Base-by-base conservation (phyloP, 2,797 vertebrate genomes). In the Trachops cirrhosus region DNA sequence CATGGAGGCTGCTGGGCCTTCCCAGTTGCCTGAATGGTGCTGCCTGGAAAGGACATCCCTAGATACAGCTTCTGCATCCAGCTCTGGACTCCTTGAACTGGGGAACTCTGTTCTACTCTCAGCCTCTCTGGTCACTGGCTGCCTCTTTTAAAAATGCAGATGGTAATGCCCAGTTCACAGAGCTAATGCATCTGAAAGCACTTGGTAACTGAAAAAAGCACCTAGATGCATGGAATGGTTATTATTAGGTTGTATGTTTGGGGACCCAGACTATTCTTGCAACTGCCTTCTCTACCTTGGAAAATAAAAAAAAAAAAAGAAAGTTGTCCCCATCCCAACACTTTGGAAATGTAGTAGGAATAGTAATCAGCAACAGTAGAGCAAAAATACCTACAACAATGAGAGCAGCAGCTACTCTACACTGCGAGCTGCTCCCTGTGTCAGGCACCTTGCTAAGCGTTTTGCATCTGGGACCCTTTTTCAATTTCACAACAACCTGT, bases 401-500 rank as follows among this genome's bases (percentile, higher is more conserved):
- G 6, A 11, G 14, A 12, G 19, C 22, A 1, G 34, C 52, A 9
- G 89, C n/a, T 4, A 0, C 34, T 62, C 29, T 68, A n/a, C 0
- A 29, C 26, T 62, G 26, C 12, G 0, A 32, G 59, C 59, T 2
- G 10, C 78, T 29, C 37, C 57, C 32, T 10, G n/a, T 0, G 34
- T 16, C 64, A 34, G 59, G 29, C 1, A 7, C 29, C 0, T 1
- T 0, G 1, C 16, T 6, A 19, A 14, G 48, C 26, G 8, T 5
- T 26, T 2, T 8, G 5, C 24, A 4, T 15, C 0, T 1, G 1
- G 11, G 5, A 7, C 11, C 62, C 15, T 11, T 2, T 9, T 54
- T 21, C 16, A 24, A 57, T 50, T 44, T 48, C 57, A 22, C 5
- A 10, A 6, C 24, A 2, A 9, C 59, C 34, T 1, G 46, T 1